These are phyloP conservation scores for Premnoplex brunnescens DNA, from an alignment of 2,797 vertebrate genomes.

Conservation along the genomic window DNA sequence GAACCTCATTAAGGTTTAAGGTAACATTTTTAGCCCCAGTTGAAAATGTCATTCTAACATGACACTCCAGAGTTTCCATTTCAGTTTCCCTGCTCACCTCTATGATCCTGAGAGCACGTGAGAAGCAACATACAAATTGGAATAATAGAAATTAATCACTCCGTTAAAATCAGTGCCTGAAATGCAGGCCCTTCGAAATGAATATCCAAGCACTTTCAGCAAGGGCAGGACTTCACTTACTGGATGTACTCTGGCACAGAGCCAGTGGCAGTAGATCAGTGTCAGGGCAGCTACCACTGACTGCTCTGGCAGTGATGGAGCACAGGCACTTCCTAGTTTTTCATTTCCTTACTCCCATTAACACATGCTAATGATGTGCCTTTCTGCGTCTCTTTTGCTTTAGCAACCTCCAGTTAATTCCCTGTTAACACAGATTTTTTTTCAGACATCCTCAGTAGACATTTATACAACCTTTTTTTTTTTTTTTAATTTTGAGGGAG, in stretches of 20 bases:
- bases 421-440: neutral
- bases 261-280: neutral
- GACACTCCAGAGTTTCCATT: neutral
- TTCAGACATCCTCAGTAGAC: neutral
- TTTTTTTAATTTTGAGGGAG: neutral
- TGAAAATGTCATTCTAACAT: neutral
- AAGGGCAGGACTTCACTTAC: conserved; percentile 22
- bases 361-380: conserved; percentile 24
- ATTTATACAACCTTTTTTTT: neutral
- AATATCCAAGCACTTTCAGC: neutral
- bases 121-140: neutral
- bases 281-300: neutral
- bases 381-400: neutral
- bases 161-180: neutral
- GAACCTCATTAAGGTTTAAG: neutral
- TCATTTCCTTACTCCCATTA: conserved; percentile 12
- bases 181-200: neutral
- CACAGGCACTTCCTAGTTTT: neutral
- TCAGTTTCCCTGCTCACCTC: neutral
- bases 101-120: neutral
- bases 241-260: neutral
- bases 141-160: neutral
- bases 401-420: conserved; percentile 5
- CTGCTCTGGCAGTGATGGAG: conserved; percentile 24
- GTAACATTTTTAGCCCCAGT: neutral